These are phyloP conservation scores for Eupithecia insigniata DNA, from an alignment of 2,888 invertebrate species.

Conservation along the genomic window DNA sequence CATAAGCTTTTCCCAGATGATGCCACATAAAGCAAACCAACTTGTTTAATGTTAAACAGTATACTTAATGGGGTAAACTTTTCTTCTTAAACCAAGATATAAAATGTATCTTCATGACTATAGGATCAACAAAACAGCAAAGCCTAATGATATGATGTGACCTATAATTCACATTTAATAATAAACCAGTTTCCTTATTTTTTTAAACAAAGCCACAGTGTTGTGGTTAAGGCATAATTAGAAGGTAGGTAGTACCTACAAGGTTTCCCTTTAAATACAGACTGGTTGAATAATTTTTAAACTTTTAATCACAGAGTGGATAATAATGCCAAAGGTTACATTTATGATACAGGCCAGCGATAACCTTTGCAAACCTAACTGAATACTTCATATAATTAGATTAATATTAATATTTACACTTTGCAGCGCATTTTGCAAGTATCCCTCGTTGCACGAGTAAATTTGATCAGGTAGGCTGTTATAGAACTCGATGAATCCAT, in stretches of 20 bases:
- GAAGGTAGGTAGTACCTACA: not conserved
- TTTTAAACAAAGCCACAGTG: not conserved
- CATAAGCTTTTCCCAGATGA: not conserved
- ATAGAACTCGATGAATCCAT: conserved; percentile 74
- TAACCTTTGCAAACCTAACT: conserved; percentile 46
- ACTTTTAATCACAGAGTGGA: conserved; percentile 6
- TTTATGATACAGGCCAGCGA: conserved; percentile 27
- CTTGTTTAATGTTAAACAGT: not conserved
- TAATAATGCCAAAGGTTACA: conserved; percentile 34
- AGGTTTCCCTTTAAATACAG: not conserved
- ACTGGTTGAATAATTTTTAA: not conserved
- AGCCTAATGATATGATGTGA: not conserved
- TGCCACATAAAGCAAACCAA: not conserved
- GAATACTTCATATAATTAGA: conserved; percentile 21
- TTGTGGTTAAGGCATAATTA: not conserved
- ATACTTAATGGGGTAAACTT: not conserved
- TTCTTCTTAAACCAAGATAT: not conserved
- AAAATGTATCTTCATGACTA: not conserved
- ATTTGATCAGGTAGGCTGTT: conserved; percentile 76
- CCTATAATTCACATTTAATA: not conserved
- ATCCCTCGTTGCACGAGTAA: conserved; percentile 75
- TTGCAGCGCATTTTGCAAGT: conserved; percentile 71
- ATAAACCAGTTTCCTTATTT: not conserved
- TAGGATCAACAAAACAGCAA: not conserved
- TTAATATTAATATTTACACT: conserved; percentile 73